Conservation (phyloP, 2,113 vertebrate genomes). For the Odontesthes bonariensis region DNA sequence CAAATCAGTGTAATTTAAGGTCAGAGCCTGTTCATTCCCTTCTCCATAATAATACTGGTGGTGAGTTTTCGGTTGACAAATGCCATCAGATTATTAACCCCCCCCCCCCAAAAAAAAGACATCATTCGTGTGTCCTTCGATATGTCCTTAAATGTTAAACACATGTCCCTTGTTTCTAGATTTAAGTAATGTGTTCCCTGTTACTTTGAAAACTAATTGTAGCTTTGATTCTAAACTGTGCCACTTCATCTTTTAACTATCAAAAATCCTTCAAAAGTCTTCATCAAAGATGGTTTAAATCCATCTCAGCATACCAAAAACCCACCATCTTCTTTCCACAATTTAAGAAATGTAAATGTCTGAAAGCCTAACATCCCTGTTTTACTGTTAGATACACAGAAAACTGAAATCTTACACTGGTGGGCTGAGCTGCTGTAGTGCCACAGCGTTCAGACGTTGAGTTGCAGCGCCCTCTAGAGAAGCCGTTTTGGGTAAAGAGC, state of each 20-base stretch:
- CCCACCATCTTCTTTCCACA: background rate
- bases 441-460: background rate
- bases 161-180: too few species aligned
- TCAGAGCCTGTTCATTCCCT: background rate
- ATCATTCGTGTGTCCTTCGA: background rate
- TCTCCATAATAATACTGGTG: background rate
- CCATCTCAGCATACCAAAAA: too few species aligned
- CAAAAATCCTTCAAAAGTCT: background rate
- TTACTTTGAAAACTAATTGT: too few species aligned
- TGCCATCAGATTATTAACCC: background rate
- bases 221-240: too few species aligned
- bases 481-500: background rate
- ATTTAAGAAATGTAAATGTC: background rate
- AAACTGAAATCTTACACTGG: too few species aligned
- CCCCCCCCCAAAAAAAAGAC: too few species aligned
- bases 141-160: too few species aligned
- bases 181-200: too few species aligned
- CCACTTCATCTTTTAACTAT: too few species aligned
- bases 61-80: background rate
- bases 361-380: background rate
- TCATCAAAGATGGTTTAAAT: background rate
- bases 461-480: conserved; percentile 56
- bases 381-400: background rate
- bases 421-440: background rate
- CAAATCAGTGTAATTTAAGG: conserved; percentile 12